phyloP scores from a whole-genome alignment of 35 echinoderm and acorn worm genomes.

The Holothuria glaberrima region DNA sequence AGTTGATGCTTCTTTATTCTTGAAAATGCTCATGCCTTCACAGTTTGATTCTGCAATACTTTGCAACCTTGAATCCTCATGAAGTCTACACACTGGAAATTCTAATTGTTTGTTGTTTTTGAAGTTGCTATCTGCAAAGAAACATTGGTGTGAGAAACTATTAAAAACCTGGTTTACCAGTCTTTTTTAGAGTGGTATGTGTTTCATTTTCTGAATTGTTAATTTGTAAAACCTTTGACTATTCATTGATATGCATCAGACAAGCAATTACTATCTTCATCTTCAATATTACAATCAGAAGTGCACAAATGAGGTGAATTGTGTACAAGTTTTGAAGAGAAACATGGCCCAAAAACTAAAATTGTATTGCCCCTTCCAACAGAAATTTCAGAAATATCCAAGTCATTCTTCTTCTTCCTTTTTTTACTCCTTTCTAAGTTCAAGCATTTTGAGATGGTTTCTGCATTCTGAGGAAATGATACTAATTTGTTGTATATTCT shows the following conservation, averaged over 20 bases:
- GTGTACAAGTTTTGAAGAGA: slow-evolving; percentile 12
- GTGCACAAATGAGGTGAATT: neutral
- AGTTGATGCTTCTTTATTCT: neutral
- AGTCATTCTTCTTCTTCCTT: neutral
- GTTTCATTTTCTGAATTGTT: neutral
- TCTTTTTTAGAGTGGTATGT: neutral
- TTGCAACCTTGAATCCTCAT: neutral
- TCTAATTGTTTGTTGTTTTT: neutral
- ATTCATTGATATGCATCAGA: neutral
- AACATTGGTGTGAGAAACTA: neutral
- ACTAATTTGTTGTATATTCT: too few relatives aligned
- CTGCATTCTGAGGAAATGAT: too few relatives aligned
- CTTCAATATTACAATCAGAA: neutral
- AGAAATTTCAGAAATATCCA: neutral
- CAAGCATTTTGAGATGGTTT: neutral
- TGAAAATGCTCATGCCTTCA: neutral
- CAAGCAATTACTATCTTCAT: neutral
- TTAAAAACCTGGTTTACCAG: neutral
- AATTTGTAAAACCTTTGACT: neutral
- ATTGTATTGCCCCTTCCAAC: neutral
- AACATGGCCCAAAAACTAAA: neutral
- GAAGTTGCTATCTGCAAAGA: neutral
- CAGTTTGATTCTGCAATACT: neutral
- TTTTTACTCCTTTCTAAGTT: neutral
- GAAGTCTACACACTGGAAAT: neutral